These are phyloP conservation scores for Lycocorax pyrrhopterus DNA, from an alignment of 2,113 vertebrate species.

Conservation along the genomic window DNA sequence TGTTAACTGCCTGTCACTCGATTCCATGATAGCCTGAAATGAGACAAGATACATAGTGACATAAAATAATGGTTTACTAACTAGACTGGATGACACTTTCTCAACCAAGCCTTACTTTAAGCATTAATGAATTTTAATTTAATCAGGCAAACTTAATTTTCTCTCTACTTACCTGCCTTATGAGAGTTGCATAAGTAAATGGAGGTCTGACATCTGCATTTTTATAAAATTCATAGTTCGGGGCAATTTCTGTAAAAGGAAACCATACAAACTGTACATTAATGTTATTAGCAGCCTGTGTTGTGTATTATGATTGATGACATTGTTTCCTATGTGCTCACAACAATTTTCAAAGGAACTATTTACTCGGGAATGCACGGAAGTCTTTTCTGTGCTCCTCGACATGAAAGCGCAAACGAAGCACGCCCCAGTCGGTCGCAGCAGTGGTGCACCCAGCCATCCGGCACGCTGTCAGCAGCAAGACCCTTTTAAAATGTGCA, in stretches of 20 bases:
- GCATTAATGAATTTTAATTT: conserved; percentile 91
- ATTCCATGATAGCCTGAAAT: conserved; percentile 99
- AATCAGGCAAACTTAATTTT: conserved; percentile 90
- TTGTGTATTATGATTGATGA: conserved; percentile 34
- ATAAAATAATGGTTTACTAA: conserved; percentile 90
- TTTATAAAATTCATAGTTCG: conserved; percentile 99
- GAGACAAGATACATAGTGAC: conserved; percentile 86
- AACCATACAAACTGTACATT: conserved; percentile 75
- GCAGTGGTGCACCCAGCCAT: conserved; percentile 3
- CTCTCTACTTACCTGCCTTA: conserved; percentile 98
- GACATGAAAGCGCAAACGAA: conserved; percentile 4
- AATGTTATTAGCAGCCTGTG: conserved; percentile 76
- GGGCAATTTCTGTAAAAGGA: conserved; percentile 95
- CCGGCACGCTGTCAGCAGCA: conserved; percentile 20
- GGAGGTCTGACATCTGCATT: conserved; percentile 99
- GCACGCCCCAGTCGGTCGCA: background rate
- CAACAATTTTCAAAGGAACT: conserved; percentile 42
- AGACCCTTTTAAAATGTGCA: conserved; percentile 20
- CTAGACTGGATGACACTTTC: conserved; percentile 76
- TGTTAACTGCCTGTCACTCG: conserved; percentile 98
- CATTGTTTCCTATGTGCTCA: background rate
- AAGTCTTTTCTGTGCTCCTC: conserved; percentile 35
- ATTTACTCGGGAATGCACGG: conserved; percentile 19
- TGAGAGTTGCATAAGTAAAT: conserved; percentile 99
- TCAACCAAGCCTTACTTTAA: conserved; percentile 79